A percentile compares a stretch with the other conserved stretches of the same genome.
Evolutionary conservation across 2,113 vertebrate species (phyloP).

Genomic region (Lutjanus erythropterus): DNA sequence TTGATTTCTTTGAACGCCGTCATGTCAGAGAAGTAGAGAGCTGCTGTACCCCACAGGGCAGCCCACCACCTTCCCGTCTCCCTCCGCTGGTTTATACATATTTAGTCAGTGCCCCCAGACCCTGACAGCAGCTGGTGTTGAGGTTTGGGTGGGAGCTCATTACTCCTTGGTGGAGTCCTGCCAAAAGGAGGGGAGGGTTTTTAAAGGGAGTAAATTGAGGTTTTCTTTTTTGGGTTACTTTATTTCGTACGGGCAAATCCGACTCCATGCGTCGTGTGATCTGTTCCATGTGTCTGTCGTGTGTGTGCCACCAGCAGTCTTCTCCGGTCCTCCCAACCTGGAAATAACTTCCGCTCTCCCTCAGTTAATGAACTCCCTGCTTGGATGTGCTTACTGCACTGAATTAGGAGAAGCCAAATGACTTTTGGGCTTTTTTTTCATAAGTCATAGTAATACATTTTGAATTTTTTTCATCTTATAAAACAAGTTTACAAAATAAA

Average conservation of each 20-base stretch:
- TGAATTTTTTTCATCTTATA: neutral
- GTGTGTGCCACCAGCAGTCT: constrained; percentile 75
- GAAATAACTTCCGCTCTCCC: constrained; percentile 71
- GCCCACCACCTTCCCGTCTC: constrained; percentile 52
- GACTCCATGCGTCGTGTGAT: constrained; percentile 73
- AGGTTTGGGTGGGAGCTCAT: constrained; percentile 83
- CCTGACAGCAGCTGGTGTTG: constrained; percentile 80
- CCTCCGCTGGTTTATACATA: constrained; percentile 56
- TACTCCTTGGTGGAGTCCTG: constrained; percentile 74
- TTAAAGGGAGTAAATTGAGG: constrained; percentile 81
- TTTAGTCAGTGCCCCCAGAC: constrained; percentile 77
- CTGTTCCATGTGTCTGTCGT: constrained; percentile 81
- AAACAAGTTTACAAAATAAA: too few species aligned
- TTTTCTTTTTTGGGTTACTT: constrained; percentile 82
- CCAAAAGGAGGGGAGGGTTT: constrained; percentile 74
- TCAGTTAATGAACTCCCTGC: constrained; percentile 54
- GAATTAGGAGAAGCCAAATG: constrained; percentile 13
- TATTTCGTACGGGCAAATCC: constrained; percentile 79
- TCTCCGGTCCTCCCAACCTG: constrained; percentile 37
- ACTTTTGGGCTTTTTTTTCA: neutral
- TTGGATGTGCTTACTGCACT: constrained; percentile 34
- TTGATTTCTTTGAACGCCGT: constrained; percentile 32
- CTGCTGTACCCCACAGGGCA: constrained; percentile 27
- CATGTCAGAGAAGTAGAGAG: constrained; percentile 31
- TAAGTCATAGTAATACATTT: neutral